Base-by-base conservation (phyloP, 2,797 vertebrate genomes). In the Echiichthys vipera region DNA sequence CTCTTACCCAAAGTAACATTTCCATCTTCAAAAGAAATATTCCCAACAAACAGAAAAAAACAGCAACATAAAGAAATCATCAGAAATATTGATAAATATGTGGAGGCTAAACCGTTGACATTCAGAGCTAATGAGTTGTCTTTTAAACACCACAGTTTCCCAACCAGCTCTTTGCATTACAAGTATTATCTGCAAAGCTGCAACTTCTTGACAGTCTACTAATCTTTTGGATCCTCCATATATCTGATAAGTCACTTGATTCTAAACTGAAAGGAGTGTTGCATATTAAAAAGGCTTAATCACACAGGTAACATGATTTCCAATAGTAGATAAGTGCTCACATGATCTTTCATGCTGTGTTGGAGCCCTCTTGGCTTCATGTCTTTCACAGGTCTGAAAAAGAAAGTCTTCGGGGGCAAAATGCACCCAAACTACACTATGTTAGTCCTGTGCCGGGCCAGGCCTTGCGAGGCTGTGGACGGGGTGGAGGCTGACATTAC, bases 391-490 rank as follows among this genome's bases (percentile, higher is more conserved):
- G 80, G 54, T 63, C 74, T 62, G 22, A 13, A 40, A 13, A n/a
- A 58, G 51, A 65, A 65, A 66, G 79, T 85, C 73, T 64, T 77
- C 25, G 10, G 80, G 84, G 71, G n/a, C 14, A 12, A 81, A 81
- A 84, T 64, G 56, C 77, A 80, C 83, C 84, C 78, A 7, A 57
- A 79, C 69, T 84, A 79, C 14, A 0, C 62, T 79, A 77, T 42
- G 66, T 80, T 76, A 79, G 83, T 80, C 77, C 77, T 69, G 80
- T 81, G 76, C 53, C 75, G 77, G 81, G 76, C 72, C 59, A 71
- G 78, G 74, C 78, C 80, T 80, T 68, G 72, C 77, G 65, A 82
- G 70, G 88, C 71, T 83, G 83, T 84, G 87, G 88, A 84, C 66
- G 79, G 80, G 71, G 61, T 65, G 59, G 56, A 77, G 79, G 76